Conservation (phyloP, 2,113 vertebrate species). For the Aldabrachelys gigantea region DNA sequence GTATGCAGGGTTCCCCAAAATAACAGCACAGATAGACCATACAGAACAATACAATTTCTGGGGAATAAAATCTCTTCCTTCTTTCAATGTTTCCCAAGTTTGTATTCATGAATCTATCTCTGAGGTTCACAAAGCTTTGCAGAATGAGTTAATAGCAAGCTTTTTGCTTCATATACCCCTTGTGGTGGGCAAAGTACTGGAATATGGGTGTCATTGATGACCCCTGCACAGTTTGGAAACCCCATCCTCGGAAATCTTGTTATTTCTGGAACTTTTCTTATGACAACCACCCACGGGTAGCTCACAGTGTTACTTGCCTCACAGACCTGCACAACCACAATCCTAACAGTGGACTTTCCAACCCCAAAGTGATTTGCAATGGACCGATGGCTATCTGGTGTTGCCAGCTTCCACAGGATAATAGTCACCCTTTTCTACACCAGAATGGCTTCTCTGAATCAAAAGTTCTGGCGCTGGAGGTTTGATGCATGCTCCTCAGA, state of each 20-base stretch:
- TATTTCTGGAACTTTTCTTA: neutral
- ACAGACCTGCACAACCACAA: too few relatives aligned
- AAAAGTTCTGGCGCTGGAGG: neutral
- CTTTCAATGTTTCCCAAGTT: neutral
- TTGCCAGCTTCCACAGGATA: neutral
- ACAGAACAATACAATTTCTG: too few relatives aligned
- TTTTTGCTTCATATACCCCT: neutral
- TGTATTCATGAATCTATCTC: neutral
- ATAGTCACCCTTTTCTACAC: neutral
- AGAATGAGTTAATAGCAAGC: neutral
- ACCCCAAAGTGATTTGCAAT: too few relatives aligned
- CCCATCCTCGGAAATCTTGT: neutral
- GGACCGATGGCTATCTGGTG: neutral
- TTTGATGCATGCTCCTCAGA: neutral
- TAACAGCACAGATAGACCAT: too few relatives aligned
- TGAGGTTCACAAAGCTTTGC: too few relatives aligned
- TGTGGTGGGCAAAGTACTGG: neutral
- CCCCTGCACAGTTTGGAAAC: neutral
- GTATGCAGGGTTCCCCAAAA: too few relatives aligned
- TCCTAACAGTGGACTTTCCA: too few relatives aligned
- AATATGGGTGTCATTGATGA: neutral
- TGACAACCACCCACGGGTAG: neutral
- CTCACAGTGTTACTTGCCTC: too few relatives aligned
- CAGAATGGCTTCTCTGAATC: neutral
- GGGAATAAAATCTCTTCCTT: too few relatives aligned